These are phyloP conservation scores for Sula dactylatra DNA, from an alignment of 2,113 vertebrate genomes.

Conservation along the genomic window DNA sequence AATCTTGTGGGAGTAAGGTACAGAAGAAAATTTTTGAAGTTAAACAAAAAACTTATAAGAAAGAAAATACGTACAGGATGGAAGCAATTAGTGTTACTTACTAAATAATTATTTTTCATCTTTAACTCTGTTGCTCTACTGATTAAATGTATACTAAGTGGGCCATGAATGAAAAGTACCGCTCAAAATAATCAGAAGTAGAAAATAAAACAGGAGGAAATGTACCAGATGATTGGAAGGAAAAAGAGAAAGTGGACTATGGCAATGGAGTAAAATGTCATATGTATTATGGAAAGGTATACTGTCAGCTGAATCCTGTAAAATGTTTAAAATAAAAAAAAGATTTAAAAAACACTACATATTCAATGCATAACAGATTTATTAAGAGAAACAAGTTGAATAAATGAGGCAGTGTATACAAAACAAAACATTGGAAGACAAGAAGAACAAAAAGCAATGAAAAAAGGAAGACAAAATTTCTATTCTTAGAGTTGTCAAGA, in stretches of 20 bases:
- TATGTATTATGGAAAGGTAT: accelerated
- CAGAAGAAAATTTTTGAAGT: neutral
- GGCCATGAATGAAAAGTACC: neutral
- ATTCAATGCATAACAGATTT: neutral
- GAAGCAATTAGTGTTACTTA: neutral
- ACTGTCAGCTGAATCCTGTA: accelerated
- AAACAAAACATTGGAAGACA: accelerated
- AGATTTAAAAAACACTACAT: accelerated
- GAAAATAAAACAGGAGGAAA: accelerated
- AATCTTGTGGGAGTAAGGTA: accelerated
- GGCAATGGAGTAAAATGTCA: accelerated
- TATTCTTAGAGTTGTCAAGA: accelerated
- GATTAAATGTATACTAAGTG: no score
- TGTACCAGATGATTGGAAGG: accelerated
- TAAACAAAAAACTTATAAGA: neutral
- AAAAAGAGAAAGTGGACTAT: neutral
- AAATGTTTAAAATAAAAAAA: accelerated
- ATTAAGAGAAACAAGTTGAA: neutral
- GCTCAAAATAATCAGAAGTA: neutral
- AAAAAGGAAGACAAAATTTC: accelerated
- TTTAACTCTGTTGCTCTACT: no score
- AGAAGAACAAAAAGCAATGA: accelerated
- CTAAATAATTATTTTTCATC: no score
- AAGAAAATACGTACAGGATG: neutral
- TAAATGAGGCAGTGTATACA: accelerated